Base-by-base conservation (phyloP, 1,140 invertebrate species). In the Lanistes nyassanus region DNA sequence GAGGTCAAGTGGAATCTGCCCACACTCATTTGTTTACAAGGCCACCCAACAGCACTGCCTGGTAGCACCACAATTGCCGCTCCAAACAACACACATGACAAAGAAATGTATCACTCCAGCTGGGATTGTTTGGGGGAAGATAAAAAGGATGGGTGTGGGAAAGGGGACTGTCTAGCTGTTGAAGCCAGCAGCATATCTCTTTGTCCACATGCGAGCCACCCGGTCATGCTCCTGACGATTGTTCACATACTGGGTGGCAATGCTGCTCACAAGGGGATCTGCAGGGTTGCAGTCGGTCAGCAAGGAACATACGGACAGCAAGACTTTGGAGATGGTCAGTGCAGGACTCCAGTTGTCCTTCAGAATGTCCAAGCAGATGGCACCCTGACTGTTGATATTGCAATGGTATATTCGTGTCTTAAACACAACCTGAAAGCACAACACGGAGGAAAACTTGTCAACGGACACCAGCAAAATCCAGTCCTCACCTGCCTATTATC, bases 151-250 rank as follows among this genome's bases (percentile, higher is more conserved):
- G 5, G 19, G 42, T 9, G 42, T 47, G 9, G 2, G 19, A 47
- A 16, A 47, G 42, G 42, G 42, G 58, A 60, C 58, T n/a, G 31
- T 55, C 62, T 74, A 64, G 42, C 60, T 79, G 62, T 69, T 79
- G 47, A 81, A 69, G 76, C 95, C 97, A 92, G 96, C 97, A 74
- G 97, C 96, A 89, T 97, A 99, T 84, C 97, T 93, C 90, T 98
- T 98, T 83, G 97, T 99, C 98, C 98, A 99, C 80, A 98, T 93
- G 87, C 97, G 93, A 79, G 98, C 98, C 89, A 97, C 97, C 87
- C 96, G 94, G 91, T 99, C 98, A 86, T 99, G 97, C 89, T 99
- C 97, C 90, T 97, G 95, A 73, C 97, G 92, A 91, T 99, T 98
- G 89, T 97, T 96, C 80, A 98, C 91, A 91, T 98, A 99, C 92